Percentiles rank a stretch among this genome's conserved stretches.
Evolutionary conservation across 2,888 invertebrate genomes (phyloP).

Genomic region (Cremastobaeus sp.): DNA sequence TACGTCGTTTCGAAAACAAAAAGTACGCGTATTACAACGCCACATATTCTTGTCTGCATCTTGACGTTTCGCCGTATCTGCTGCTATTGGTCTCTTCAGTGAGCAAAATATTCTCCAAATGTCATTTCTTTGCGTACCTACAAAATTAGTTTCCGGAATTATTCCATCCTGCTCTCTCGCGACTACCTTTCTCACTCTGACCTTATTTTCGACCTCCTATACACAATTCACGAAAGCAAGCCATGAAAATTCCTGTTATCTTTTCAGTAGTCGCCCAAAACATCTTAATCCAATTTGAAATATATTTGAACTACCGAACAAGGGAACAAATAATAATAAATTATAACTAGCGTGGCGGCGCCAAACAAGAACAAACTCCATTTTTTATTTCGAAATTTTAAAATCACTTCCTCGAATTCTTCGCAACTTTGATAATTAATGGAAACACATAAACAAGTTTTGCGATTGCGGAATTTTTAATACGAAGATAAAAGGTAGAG

Average conservation of each 20-base stretch:
- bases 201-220: conserved; percentile 40
- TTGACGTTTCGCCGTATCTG: conserved; percentile 22
- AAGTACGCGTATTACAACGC: conserved; percentile 33
- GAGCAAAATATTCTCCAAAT: conserved; percentile 48
- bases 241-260: conserved; percentile 43
- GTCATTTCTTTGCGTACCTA: conserved; percentile 57
- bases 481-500: conserved; percentile 4
- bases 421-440: too few relatives aligned
- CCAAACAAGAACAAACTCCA: too few relatives aligned
- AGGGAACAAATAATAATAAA: too few relatives aligned
- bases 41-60: conserved; percentile 32
- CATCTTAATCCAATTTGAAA: conserved; percentile 34
- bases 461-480: too few relatives aligned
- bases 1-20: conserved; percentile 35
- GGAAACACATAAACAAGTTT: too few relatives aligned
- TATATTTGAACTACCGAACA: too few relatives aligned
- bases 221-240: conserved; percentile 13
- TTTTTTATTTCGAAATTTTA: too few relatives aligned
- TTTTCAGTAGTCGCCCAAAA: conserved; percentile 29
- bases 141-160: conserved; percentile 66
- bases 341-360: too few relatives aligned
- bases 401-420: too few relatives aligned
- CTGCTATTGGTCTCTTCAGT: conserved; percentile 14
- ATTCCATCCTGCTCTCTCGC: conserved; percentile 53
- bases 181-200: conserved; percentile 43